phyloP scores from a whole-genome alignment of 2,797 vertebrate genomes.

The Mastacembelus armatus region DNA sequence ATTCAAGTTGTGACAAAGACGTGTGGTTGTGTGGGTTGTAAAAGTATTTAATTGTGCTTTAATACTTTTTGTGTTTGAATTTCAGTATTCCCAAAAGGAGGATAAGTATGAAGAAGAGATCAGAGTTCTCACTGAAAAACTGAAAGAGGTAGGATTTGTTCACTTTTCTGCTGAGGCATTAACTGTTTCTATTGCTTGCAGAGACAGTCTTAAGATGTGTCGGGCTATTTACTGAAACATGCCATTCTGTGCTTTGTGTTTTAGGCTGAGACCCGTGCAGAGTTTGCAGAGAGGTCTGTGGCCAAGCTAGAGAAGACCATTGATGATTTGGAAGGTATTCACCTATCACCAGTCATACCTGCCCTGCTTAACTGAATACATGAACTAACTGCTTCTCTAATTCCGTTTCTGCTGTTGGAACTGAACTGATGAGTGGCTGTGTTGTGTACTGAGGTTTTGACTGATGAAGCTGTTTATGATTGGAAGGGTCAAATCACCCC shows the following conservation, averaged over 20 bases:
- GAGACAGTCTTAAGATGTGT: background rate
- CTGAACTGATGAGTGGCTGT: background rate
- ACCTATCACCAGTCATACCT: background rate
- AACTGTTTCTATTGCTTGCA: background rate
- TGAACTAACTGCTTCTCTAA: background rate
- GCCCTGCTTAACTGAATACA: background rate
- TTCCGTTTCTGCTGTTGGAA: background rate
- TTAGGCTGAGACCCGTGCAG: slow-evolving; percentile 95
- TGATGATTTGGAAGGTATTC: slow-evolving; percentile 95
- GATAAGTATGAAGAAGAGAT: slow-evolving; percentile 99
- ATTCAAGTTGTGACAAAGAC: no score
- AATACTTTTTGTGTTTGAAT: slow-evolving; percentile 45
- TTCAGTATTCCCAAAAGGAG: slow-evolving; percentile 96
- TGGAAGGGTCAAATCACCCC: no score
- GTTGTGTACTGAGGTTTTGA: background rate
- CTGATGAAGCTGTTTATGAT: no score
- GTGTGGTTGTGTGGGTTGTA: no score
- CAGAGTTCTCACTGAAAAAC: slow-evolving; percentile 93
- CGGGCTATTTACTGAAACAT: background rate
- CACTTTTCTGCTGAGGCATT: background rate
- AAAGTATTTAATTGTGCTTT: background rate
- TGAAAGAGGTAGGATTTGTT: slow-evolving; percentile 90
- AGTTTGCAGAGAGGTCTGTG: slow-evolving; percentile 97
- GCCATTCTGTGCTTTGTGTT: slow-evolving; percentile 32
- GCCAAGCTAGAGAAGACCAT: slow-evolving; percentile 98